Base-by-base conservation (phyloP, 2,797 vertebrate species). In the Helostoma temminkii region DNA sequence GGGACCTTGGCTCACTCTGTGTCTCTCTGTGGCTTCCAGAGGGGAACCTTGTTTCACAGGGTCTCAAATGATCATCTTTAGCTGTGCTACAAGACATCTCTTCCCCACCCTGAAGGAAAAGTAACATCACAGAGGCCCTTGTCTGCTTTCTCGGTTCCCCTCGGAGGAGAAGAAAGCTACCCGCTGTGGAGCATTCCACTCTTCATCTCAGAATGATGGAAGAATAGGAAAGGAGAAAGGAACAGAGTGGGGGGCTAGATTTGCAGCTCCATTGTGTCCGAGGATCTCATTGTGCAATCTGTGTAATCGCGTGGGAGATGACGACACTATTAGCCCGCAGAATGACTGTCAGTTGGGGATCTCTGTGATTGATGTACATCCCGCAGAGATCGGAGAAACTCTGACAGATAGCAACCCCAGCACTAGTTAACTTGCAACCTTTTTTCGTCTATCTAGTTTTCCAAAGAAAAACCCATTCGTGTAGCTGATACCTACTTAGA, bases 21-120 rank as follows among this genome's bases (percentile, higher is more conserved):
- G 74, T 76, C 66, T 76, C 66, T 74, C 68, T 57, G 60, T 63
- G 68, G 81, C 76, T 87, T 88, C 77, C 81, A 80, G 66, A 78
- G 67, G 72, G 80, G 74, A 84, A 86, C 89, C 81, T 72, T 74
- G 71, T 90, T 91, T 91, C 89, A 83, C 75, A 75, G 76, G 74
- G 77, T 89, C 90, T 91, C 91, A 92, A 93, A 92, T 90, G 90
- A 93, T 93, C 89, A 82, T 93, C 91, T 93, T 93, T 90, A 93
- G 90, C 87, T 89, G 81, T 76, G 86, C 89, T 91, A 86, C 90
- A 91, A 91, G 90, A 91, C 80, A 82, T 91, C 90, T 90, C 84
- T 89, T 90, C 87, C 88, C 90, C 90, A 92, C 92, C 92, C 88
- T 87, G 90, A 89, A 93, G 88, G 79, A 86, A 91, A 89, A 78